phyloP scores from a whole-genome alignment of 2,888 invertebrate species.

The Hypsopygia costalis region DNA sequence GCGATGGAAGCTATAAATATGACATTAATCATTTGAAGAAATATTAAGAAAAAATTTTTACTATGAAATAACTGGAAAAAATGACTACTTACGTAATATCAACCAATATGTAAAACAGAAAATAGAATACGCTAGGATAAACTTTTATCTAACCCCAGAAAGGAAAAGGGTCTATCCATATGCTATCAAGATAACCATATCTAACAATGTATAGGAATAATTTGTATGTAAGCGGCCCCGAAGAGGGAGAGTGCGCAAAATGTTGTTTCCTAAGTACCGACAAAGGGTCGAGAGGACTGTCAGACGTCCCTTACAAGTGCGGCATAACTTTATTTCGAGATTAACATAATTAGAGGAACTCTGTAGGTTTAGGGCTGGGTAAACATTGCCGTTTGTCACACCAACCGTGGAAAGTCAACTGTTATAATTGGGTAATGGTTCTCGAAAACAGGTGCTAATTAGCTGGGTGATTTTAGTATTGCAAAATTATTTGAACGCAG shows the following conservation, averaged over 20 bases:
- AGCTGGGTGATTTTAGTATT: slow-evolving; percentile 1
- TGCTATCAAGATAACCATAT: slow-evolving; percentile 7
- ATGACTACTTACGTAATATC: too few species aligned
- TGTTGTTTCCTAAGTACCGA: slow-evolving; percentile 39
- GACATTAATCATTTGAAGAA: too few species aligned
- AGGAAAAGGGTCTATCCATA: slow-evolving; percentile 6
- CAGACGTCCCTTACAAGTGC: slow-evolving; percentile 49
- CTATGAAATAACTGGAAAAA: too few species aligned
- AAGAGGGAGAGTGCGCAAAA: slow-evolving; percentile 49
- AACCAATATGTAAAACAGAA: too few species aligned
- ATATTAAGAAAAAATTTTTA: too few species aligned
- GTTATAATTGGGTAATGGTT: slow-evolving; percentile 35
- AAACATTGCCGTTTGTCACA: slow-evolving; percentile 37
- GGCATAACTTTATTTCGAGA: slow-evolving; percentile 73
- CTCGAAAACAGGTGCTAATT: slow-evolving; percentile 51
- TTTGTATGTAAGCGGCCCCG: slow-evolving; percentile 36
- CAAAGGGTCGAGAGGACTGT: slow-evolving; percentile 35
- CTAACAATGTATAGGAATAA: slow-evolving; percentile 26
- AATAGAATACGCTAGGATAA: too few species aligned
- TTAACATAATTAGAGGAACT: slow-evolving; percentile 72
- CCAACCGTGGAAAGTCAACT: slow-evolving; percentile 16
- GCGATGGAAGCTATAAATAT: too few species aligned
- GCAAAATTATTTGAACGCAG: too few species aligned
- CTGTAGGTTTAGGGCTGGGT: slow-evolving; percentile 45
- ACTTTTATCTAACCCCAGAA: too few species aligned